Base-by-base conservation (phyloP, 2,113 vertebrate species). In the Labeo catla region DNA sequence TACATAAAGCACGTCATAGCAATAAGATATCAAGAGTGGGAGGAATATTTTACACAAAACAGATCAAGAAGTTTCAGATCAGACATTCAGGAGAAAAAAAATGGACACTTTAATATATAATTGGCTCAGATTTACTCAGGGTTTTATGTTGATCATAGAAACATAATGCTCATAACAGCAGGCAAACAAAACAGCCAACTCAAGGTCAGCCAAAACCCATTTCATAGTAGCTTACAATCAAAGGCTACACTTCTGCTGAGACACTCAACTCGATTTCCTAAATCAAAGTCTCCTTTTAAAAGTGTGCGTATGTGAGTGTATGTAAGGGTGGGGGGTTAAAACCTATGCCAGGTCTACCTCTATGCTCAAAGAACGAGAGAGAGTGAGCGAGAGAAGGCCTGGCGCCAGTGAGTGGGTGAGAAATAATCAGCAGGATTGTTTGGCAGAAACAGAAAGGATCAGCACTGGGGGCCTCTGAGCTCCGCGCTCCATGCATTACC, bases 341-440 rank as follows among this genome's bases (percentile, higher is more conserved):
- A 59, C 13, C 8, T 9, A 81, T 61, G 36, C 85, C 77, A 81
- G 54, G 65, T 81, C 70, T 76, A 76, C 54, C 70, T 76, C 39
- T 34, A 76, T 28, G 39, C 36, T 34, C 2, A 76, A 12, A 78
- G 15, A 86, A 74, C 0, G 10, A 86, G 68, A 16, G 34, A 70
- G 19, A 76, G 13, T 52, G 8, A 83, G 47, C 47, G 63, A 87
- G 12, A 73, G 65, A 76, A 66, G 52, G 59, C 85, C 54, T n/a
- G 79, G 78, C 43, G 54, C 52, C 36, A 80, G 50, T 81, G 77
- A 73, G 77, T 81, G 63, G 78, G 49, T 80, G 76, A 72, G 77
- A 72, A 72, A 81, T 68, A 81, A 72, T 80, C 77, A 81, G 77
- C 52, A 73, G 54, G 77, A 86, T 59, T 84, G 82, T 84, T 84